Evolutionary conservation across 2,113 vertebrate genomes (phyloP), one percentile per base, ranked within the genome.

Genomic region (Puntigrus tetrazona): DNA sequence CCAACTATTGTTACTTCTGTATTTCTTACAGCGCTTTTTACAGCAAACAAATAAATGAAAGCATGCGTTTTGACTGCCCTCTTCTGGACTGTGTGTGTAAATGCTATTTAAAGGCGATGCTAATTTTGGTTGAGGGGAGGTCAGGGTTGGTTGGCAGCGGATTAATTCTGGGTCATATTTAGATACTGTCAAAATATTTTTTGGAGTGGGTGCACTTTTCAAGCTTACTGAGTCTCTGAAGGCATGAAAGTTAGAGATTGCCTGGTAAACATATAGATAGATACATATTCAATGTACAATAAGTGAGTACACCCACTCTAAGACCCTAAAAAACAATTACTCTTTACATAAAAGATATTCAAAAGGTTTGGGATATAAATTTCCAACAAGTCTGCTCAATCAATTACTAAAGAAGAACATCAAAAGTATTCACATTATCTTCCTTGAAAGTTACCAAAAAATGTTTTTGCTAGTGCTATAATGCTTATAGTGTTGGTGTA

Each of bases 41-140:
- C 75, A 14, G 0, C 7, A 14, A 38, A 38, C 9, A 18, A 41
- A 38, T 38, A 36, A 27, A 78, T 10, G 4, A 11, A 27, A 9
- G 27, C 2, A 80, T 80, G 59, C 18, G 22, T 43, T 55, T 45
- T 41, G 41, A 63, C 90, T 93, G 91, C 92, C 93, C 91, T 88
- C 93, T 10, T 75, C 88, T 92, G 93, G 93, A 52, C 74, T 27
- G 2, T 38, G 0, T 52, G 22, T 47, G 27, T 61, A 85, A 45
- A 22, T 41, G n/a, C 63, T 16, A 20, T 38, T 70, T 16, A 52
- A 10, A 36, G 13, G 47, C n/a, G 25, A 25, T 14, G 50, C 29
- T 78, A 7, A 59, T n/a, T 41, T 45, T 75, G 27, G 72, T 43
- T 45, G 10, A 47, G 11, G 13, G 13, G 25, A 74, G 72, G 72